Conservation (phyloP, 2,888 invertebrate genomes). For the Orthosia cruda region DNA sequence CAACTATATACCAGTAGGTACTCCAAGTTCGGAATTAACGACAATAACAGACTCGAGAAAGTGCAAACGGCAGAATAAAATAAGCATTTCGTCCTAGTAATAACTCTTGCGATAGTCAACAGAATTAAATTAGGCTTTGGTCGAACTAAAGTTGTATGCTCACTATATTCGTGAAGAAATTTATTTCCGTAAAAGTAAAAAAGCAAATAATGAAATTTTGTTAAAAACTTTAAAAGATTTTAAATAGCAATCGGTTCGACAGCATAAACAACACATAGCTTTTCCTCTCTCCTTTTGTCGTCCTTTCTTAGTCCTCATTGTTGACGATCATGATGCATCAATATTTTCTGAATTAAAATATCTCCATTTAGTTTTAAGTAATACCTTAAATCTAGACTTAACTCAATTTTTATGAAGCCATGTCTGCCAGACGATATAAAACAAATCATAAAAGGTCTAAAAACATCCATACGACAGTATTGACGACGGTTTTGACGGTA, state of each 20-base stretch:
- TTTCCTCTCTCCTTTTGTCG: background rate
- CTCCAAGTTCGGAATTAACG: background rate
- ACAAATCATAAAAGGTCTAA: no score
- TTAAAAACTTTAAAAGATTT: no score
- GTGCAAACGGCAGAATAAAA: constrained; percentile 8
- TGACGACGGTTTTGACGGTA: no score
- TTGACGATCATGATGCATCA: background rate
- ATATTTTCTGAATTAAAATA: background rate
- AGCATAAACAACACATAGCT: background rate
- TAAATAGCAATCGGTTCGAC: background rate
- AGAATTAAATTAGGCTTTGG: constrained; percentile 11
- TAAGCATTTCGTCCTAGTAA: constrained; percentile 2
- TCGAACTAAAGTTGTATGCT: background rate
- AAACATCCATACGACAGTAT: no score
- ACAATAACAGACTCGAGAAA: background rate
- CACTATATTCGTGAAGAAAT: background rate
- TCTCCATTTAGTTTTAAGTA: no score
- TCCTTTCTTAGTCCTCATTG: background rate
- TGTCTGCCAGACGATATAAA: no score
- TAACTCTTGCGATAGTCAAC: constrained; percentile 11
- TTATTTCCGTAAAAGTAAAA: background rate
- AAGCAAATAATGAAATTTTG: no score
- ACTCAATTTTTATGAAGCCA: no score
- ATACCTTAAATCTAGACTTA: no score
- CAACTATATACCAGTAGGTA: constrained; percentile 1